A percentile compares a stretch with the other conserved stretches of the same genome.
Conservation (phyloP, 2,113 vertebrate genomes). For the Bothrops jararaca region DNA sequence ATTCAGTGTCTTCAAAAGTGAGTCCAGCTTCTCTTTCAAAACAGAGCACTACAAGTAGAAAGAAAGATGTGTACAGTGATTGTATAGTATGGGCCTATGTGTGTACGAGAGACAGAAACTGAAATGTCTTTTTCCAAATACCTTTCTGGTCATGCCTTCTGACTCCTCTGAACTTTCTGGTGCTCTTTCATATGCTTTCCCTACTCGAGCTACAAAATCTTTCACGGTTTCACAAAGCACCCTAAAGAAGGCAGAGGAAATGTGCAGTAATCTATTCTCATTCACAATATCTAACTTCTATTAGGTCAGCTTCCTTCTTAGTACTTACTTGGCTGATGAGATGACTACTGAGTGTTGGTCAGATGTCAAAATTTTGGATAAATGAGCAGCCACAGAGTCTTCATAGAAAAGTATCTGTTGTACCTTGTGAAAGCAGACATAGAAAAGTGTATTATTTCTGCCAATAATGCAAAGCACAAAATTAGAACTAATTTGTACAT, state of each 20-base stretch:
- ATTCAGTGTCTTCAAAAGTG: conserved; percentile 86
- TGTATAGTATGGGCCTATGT: neutral
- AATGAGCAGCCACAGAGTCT: conserved; percentile 93
- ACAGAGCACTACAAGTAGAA: conserved; percentile 80
- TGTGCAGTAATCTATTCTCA: neutral
- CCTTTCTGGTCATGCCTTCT: conserved; percentile 94
- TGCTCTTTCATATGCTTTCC: conserved; percentile 92
- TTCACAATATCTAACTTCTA: neutral
- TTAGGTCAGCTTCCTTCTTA: neutral
- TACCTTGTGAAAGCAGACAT: conserved; percentile 72
- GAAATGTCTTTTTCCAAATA: conserved; percentile 49
- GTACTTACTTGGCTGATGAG: conserved; percentile 90
- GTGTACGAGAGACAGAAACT: neutral
- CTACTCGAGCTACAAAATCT: conserved; percentile 95
- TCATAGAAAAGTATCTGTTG: conserved; percentile 96
- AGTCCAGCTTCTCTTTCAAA: conserved; percentile 94
- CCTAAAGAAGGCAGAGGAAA: conserved; percentile 61
- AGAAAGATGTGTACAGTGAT: neutral
- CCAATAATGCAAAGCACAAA: neutral
- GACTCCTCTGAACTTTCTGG: conserved; percentile 89
- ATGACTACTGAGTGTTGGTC: conserved; percentile 98
- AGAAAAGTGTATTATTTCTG: neutral
- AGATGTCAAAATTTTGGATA: conserved; percentile 94
- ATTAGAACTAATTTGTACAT: neutral
- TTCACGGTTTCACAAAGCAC: conserved; percentile 98